These are phyloP conservation scores for Archocentrus centrarchus DNA, from an alignment of 2,113 vertebrate species.

Conservation along the genomic window DNA sequence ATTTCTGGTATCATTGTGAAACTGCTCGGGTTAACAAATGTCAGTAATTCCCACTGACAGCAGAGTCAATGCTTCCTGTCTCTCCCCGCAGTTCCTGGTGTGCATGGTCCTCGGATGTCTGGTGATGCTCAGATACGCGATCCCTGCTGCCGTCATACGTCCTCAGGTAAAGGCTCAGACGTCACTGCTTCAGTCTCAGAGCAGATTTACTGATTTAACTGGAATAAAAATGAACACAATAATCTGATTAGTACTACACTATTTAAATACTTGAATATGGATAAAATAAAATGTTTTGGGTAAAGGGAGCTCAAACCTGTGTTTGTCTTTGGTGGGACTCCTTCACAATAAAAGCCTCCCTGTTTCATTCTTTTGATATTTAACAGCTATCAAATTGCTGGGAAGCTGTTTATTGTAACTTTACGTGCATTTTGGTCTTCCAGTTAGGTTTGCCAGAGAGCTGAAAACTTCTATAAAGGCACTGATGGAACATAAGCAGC, in stretches of 20 bases:
- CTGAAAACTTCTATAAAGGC: background rate
- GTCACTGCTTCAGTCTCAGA: background rate
- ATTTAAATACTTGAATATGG: background rate
- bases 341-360: too few relatives aligned
- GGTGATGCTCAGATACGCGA: conserved; percentile 33
- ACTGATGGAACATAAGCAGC: background rate
- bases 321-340: too few relatives aligned
- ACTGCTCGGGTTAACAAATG: background rate
- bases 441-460: background rate
- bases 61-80: background rate
- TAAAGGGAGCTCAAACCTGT: too few relatives aligned
- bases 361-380: background rate
- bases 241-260: background rate
- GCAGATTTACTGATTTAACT: too few relatives aligned
- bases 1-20: background rate
- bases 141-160: rapidly evolving
- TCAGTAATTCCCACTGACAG: background rate
- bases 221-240: background rate
- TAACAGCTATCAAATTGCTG: background rate
- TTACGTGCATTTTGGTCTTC: too few relatives aligned
- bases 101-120: conserved; percentile 56
- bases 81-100: conserved; percentile 59
- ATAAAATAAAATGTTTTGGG: too few relatives aligned
- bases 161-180: conserved; percentile 15
- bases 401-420: background rate